Evolutionary conservation across 2,888 invertebrate genomes (phyloP).

Genomic region (Lumbricus terrestris): DNA sequence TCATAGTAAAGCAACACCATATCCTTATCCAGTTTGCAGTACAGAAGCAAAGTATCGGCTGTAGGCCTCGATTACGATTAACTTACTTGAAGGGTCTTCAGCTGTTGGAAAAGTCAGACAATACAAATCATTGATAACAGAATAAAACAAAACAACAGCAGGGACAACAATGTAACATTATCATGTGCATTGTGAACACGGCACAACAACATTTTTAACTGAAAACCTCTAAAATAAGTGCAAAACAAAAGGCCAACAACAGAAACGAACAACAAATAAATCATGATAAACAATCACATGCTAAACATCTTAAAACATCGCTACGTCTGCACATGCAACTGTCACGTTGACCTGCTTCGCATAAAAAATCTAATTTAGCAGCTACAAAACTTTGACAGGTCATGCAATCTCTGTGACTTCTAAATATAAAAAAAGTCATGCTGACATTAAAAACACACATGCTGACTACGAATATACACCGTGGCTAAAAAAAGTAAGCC

Average conservation of each 20-base stretch:
- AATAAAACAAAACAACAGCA: background rate
- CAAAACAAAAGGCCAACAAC: background rate
- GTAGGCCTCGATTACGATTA: background rate
- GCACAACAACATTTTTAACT: background rate
- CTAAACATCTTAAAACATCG: background rate
- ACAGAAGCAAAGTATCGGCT: background rate
- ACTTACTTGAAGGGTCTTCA: constrained; percentile 12
- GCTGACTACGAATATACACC: background rate
- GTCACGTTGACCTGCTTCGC: background rate
- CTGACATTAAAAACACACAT: background rate
- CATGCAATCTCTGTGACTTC: background rate
- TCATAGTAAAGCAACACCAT: background rate
- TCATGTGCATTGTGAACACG: background rate
- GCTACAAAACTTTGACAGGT: background rate
- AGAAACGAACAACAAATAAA: background rate
- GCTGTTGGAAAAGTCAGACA: background rate
- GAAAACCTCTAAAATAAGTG: background rate
- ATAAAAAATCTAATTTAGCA: background rate
- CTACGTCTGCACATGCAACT: background rate
- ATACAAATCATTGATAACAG: background rate
- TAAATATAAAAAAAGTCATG: background rate
- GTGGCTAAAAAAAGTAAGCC: too few relatives aligned
- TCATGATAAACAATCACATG: background rate
- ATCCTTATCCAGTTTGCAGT: background rate
- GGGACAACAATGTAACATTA: background rate